Evolutionary conservation across 2,888 invertebrate genomes (phyloP).

Genomic region (Sepioteuthis lessoniana): DNA sequence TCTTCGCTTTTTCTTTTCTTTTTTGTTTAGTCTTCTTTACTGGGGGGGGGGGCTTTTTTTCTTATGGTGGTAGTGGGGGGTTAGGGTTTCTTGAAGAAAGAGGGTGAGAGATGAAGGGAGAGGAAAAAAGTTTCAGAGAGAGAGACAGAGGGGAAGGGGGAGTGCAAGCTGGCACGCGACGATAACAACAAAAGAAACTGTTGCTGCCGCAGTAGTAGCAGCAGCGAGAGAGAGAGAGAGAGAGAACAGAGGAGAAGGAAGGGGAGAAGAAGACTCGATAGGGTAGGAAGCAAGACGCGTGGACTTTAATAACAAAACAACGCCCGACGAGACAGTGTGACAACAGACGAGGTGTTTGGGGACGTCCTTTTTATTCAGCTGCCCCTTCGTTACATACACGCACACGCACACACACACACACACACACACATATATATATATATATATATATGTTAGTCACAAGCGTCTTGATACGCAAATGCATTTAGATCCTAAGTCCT

Average conservation of each 20-base stretch:
- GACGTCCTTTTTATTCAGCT: neutral
- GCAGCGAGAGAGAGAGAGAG: neutral
- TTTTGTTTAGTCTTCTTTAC: neutral
- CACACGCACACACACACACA: too few relatives aligned
- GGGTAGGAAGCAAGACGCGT: neutral
- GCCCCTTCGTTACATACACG: neutral
- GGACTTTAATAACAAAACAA: neutral
- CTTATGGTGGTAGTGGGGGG: too few relatives aligned
- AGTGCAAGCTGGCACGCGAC: neutral
- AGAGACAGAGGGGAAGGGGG: neutral
- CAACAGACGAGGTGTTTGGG: neutral
- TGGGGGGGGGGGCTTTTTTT: too few relatives aligned
- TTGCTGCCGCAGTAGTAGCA: neutral
- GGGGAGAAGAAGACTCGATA: neutral
- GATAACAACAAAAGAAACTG: slow-evolving; percentile 14
- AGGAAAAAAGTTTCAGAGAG: too few relatives aligned
- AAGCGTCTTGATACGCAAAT: too few relatives aligned
- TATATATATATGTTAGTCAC: too few relatives aligned
- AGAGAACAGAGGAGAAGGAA: neutral
- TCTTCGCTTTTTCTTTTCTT: neutral
- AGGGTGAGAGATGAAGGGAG: too few relatives aligned
- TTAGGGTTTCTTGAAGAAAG: too few relatives aligned
- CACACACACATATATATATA: too few relatives aligned
- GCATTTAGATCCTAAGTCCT: too few relatives aligned
- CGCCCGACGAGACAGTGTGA: neutral